Percentiles rank a stretch among this genome's conserved stretches.
Conservation (phyloP, 2,888 invertebrate species). For the Hipparchia semele region DNA sequence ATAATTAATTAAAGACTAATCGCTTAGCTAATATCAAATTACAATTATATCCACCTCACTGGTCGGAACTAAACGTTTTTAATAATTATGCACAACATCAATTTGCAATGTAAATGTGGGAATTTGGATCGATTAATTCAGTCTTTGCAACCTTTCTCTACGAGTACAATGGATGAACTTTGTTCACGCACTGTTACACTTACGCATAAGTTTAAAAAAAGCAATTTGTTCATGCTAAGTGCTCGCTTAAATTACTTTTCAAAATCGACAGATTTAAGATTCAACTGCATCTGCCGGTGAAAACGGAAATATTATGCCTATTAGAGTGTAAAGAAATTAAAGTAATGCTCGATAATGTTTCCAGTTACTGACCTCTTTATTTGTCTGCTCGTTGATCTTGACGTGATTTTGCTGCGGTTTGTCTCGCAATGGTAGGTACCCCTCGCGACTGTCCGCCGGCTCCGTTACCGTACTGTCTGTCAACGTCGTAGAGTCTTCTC, state of each 20-base stretch:
- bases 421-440: constrained; percentile 76
- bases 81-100: constrained; percentile 62
- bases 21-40: constrained; percentile 4
- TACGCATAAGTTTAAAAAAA: constrained; percentile 20
- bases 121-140: constrained; percentile 51
- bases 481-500: constrained; percentile 64
- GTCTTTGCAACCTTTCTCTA: constrained; percentile 64
- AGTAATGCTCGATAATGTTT: constrained; percentile 52
- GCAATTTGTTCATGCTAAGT: constrained; percentile 11
- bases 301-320: constrained; percentile 48
- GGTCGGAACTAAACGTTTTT: constrained; percentile 21
- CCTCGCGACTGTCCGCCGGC: constrained; percentile 76
- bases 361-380: constrained; percentile 81
- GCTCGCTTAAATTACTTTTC: constrained; percentile 7
- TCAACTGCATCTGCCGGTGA: constrained; percentile 42
- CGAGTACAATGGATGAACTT: constrained; percentile 47
- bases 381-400: constrained; percentile 80
- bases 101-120: constrained; percentile 71
- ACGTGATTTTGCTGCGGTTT: constrained; percentile 77
- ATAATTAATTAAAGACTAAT: constrained; percentile 13
- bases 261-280: constrained; percentile 18
- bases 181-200: constrained; percentile 24
- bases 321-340: constrained; percentile 73
- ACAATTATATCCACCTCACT: constrained; percentile 14
- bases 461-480: constrained; percentile 65